These are phyloP conservation scores for Cherax destructor DNA, from an alignment of 1,140 invertebrate genomes.

Conservation along the genomic window DNA sequence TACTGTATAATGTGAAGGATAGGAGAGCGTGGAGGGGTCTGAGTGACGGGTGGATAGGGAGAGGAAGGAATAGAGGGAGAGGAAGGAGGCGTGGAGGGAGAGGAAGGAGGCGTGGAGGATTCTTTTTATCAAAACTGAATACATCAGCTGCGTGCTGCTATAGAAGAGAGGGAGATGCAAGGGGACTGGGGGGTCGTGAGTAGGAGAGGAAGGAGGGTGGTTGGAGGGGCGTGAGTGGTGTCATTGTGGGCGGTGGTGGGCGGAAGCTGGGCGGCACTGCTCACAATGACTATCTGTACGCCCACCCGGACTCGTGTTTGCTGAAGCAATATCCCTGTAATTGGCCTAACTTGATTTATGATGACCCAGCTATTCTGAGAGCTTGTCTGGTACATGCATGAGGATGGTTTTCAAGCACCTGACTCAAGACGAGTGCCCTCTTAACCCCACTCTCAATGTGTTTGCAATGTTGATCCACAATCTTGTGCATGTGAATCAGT, in stretches of 20 bases:
- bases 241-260: conserved; percentile 30
- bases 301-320: conserved; percentile 32
- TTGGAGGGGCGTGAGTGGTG: conserved; percentile 3
- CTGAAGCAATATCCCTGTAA: conserved; percentile 37
- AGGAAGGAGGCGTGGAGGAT: no score
- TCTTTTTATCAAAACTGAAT: no score
- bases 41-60: no score
- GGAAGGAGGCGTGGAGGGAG: no score
- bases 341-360: conserved; percentile 38
- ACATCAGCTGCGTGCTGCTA: no score
- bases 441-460: neutral
- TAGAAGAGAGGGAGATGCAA: no score
- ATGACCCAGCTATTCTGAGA: conserved; percentile 25
- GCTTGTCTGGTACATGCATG: conserved; percentile 17
- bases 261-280: neutral
- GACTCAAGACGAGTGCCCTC: neutral
- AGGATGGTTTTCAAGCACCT: conserved; percentile 12
- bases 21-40: no score
- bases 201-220: neutral
- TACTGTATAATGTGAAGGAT: no score
- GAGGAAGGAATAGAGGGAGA: no score
- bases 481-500: neutral
- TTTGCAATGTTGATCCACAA: neutral
- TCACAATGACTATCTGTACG: conserved; percentile 21
- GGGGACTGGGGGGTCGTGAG: no score